Conservation (phyloP, 2,113 vertebrate genomes). For the Muscicapa adusta region DNA sequence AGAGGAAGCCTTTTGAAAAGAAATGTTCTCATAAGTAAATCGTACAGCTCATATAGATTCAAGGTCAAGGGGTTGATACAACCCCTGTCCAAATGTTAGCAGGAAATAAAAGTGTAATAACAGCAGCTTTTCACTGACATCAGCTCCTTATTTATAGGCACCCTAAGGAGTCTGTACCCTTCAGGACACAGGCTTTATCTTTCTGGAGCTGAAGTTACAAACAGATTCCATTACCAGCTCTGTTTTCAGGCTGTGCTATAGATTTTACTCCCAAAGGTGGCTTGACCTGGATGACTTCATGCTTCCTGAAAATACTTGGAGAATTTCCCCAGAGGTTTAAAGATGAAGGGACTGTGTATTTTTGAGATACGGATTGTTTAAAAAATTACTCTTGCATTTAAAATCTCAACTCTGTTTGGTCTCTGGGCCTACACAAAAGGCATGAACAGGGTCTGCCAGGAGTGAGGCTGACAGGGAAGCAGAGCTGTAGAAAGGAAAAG, state of each 20-base stretch:
- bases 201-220: neutral
- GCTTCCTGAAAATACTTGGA: neutral
- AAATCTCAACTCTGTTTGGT: neutral
- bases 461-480: neutral
- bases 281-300: neutral
- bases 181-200: neutral
- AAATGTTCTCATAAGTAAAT: slow-evolving; percentile 37
- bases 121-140: slow-evolving; percentile 33
- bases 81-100: slow-evolving; percentile 22
- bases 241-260: neutral
- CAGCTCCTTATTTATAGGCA: slow-evolving; percentile 38
- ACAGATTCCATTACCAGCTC: neutral
- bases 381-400: neutral
- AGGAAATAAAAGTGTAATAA: slow-evolving; percentile 57
- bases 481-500: neutral
- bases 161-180: neutral
- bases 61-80: slow-evolving; percentile 30
- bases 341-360: neutral
- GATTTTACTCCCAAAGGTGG: neutral
- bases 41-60: slow-evolving; percentile 13
- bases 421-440: neutral
- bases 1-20: slow-evolving; percentile 30
- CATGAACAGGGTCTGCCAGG: neutral
- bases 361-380: neutral
- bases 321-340: neutral